A percentile compares a stretch with the other conserved stretches of the same genome.
Conservation (phyloP, 2,113 vertebrate species). For the Python bivittatus region DNA sequence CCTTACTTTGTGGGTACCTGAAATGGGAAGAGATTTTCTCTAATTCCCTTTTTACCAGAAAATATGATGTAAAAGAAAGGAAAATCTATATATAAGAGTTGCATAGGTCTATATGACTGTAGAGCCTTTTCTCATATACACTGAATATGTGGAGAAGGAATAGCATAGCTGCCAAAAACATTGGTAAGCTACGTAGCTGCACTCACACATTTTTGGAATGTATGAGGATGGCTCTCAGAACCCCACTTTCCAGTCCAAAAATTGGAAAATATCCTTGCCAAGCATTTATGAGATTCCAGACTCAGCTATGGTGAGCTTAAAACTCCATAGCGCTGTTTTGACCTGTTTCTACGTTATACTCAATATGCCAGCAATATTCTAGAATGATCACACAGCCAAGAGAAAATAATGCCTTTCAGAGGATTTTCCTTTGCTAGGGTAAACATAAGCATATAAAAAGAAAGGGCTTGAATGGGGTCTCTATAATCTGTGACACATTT, state of each 20-base stretch:
- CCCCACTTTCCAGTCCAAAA: neutral
- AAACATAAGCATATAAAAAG: neutral
- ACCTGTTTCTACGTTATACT: neutral
- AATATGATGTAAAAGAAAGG: neutral
- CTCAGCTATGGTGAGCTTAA: neutral
- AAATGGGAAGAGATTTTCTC: neutral
- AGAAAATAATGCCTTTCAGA: slow-evolving; percentile 8
- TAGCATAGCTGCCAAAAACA: neutral
- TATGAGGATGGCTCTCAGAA: neutral
- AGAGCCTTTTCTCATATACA: neutral
- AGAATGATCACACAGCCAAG: neutral
- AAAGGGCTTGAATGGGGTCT: neutral
- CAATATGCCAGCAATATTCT: neutral
- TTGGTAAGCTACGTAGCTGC: neutral
- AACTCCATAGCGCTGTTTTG: neutral
- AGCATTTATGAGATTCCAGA: neutral
- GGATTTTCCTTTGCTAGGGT: neutral
- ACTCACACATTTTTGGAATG: neutral
- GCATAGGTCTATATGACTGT: neutral
- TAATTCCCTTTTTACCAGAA: neutral
- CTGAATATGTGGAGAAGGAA: neutral
- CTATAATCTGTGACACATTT: neutral
- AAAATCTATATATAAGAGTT: neutral
- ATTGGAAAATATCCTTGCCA: neutral
- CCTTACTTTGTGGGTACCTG: neutral